Evolutionary conservation across 1,140 invertebrate species (phyloP), one percentile per base, ranked within the genome.

Genomic region (Heliconius congener): DNA sequence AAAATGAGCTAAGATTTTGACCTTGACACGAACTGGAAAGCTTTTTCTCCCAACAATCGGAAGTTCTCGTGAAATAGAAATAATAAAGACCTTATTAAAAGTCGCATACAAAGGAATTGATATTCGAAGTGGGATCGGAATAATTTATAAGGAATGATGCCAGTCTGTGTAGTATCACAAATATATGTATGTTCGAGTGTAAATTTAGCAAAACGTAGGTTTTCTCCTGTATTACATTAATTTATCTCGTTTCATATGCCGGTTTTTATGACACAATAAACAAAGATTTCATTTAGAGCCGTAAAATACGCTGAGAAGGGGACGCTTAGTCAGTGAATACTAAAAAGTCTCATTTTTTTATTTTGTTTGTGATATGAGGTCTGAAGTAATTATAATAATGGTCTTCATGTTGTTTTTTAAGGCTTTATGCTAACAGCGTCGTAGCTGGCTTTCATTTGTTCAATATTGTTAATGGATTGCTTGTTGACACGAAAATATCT

Each of bases 81-180:
- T 77, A 71, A 77, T 39, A 77, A 78, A 80, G 80, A 77, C 74
- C 57, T 78, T 75, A 76, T 73, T 73, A 66, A 76, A 79, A 82
- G 78, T 89, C 73, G 79, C 23, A 23, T 23, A 88, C 85, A 88
- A 88, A 87, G 85, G 85, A 86, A 86, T 86, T 72, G 83, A 78
- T 83, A 79, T 83, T 76, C 78, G 83, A 85, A 88, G 85, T 84
- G 83, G 77, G 84, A 80, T 83, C 76, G 81, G 88, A 91, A 91
- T 91, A 87, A 91, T 91, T 91, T 93, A 93, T 91, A 82, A 88
- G 87, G 71, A 81, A 86, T 86, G 87, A 85, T 90, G 86, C 81
- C 81, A 86, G 85, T 82, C 88, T 83, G 84, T 79, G 86, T 86
- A 86, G 80, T 73, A 81, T 85, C 83, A 86, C 90, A 86, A 88